Base-by-base conservation (phyloP, 2,888 invertebrate genomes). In the Tetrapedia diversipes region DNA sequence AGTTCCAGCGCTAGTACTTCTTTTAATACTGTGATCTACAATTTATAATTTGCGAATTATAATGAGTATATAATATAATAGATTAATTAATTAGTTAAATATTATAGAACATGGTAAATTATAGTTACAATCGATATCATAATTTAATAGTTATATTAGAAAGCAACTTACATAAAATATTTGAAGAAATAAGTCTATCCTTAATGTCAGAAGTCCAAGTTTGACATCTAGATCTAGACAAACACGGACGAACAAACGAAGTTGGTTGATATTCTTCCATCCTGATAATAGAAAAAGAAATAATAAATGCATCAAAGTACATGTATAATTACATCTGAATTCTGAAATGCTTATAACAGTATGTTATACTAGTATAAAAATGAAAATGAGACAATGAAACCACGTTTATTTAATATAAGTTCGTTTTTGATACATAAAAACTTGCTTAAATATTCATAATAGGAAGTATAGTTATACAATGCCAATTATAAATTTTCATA, bases 1-100 rank as follows among this genome's bases (percentile, higher is more conserved):
- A 24, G 91, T 87, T 56, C 91, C 91, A 43, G 91, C 90, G 65
- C 91, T 91, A 39, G 91, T 91, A 77, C 91, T 91, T 67, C 91
- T 86, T 79, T 90, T 91, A 67, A 91, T 91, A 66, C 89, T 87
- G 72, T 89, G 89, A 86, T 86, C 91, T 91, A 74, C n/a, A 82
- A 82, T 71, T 78, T 57, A 60, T 68, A 54, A 60, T 8, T n/a
- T 76, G 14, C n/a, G 11, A 14, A 16, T 64, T 37, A 47, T 2
- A 19, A 45, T n/a, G 10, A 19, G 19, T 43, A 4, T 43, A 19
- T 45, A 10, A 45, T 45, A n/a, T 19, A n/a, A 43, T 19, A 19
- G 10, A 43, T 19, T 1, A 45, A 10, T 45, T 10, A 19, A 45
- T 19, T 19, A 45, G 10, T 45, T n/a, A 19, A 19, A 19, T 45